A percentile compares a stretch with the other conserved stretches of the same genome.
phyloP scores from a whole-genome alignment of 1,140 invertebrate genomes.

The Drosophila mauritiana region DNA sequence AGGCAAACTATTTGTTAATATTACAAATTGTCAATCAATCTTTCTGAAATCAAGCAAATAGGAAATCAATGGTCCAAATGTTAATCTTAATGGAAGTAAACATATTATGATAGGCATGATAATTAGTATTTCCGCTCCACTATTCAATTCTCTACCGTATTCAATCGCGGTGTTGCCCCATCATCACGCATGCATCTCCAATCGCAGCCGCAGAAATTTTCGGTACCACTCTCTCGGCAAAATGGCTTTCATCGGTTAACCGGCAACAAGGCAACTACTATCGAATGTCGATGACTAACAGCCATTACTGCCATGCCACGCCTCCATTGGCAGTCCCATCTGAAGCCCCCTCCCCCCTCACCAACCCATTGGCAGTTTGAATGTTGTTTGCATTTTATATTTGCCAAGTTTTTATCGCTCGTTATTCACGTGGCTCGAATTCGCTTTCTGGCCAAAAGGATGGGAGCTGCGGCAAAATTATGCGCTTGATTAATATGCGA shows the following conservation, averaged over 20 bases:
- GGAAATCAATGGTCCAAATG: too few species aligned
- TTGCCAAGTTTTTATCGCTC: constrained; percentile 80
- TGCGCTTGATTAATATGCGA: constrained; percentile 79
- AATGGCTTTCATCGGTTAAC: constrained; percentile 77
- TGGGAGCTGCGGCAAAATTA: constrained; percentile 59
- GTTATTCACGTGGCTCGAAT: constrained; percentile 61
- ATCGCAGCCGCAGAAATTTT: constrained; percentile 50
- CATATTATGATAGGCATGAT: too few species aligned
- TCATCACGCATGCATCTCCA: constrained; percentile 34
- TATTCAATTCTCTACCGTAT: too few species aligned
- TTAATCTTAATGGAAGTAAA: too few species aligned
- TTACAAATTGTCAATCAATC: too few species aligned
- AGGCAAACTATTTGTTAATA: too few species aligned
- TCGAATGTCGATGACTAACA: constrained; percentile 66
- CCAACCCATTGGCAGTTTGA: constrained; percentile 22
- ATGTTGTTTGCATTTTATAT: constrained; percentile 81
- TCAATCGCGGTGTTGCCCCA: too few species aligned
- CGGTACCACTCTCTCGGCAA: constrained; percentile 33
- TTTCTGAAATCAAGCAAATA: too few species aligned
- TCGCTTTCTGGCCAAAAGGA: constrained; percentile 4
- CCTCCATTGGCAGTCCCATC: not conserved
- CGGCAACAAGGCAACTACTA: constrained; percentile 72
- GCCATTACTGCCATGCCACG: constrained; percentile 47
- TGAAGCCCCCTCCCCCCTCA: not conserved
- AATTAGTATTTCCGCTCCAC: too few species aligned